A percentile compares a stretch with the other conserved stretches of the same genome.
Conservation (phyloP, 1,140 invertebrate species). For the Hycleus cichorii region DNA sequence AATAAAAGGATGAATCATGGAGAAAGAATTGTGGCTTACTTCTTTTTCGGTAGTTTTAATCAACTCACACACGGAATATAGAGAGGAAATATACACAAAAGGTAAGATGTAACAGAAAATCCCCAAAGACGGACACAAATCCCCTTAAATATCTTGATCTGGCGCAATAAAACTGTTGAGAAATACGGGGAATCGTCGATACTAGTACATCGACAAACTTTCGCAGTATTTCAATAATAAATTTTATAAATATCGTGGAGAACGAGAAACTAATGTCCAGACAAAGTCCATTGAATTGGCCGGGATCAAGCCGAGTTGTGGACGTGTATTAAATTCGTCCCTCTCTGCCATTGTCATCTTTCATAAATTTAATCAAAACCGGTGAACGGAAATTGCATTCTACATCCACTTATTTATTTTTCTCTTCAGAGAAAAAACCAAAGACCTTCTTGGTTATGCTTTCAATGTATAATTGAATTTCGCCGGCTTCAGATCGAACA, state of each 20-base stretch:
- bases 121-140: constrained; percentile 9
- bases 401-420: neutral
- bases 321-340: constrained; percentile 23
- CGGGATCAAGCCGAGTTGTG: constrained; percentile 15
- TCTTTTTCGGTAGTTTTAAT: constrained; percentile 9
- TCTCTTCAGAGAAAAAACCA: neutral
- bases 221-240: too few species aligned
- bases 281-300: constrained; percentile 17
- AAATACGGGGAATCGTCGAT: constrained; percentile 3
- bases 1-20: neutral
- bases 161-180: constrained; percentile 6
- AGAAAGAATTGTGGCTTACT: neutral
- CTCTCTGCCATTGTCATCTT: constrained; percentile 26
- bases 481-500: too few species aligned
- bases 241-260: too few species aligned
- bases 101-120: neutral
- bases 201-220: too few species aligned
- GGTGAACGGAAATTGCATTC: constrained; percentile 24
- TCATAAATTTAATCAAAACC: constrained; percentile 30
- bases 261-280: neutral
- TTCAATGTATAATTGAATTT: too few species aligned
- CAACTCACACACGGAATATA: neutral
- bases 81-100: too few species aligned
- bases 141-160: constrained; percentile 15
- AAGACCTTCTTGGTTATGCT: too few species aligned